Percentiles rank a stretch among this genome's conserved stretches.
These are phyloP conservation scores for Choristoneura rosaceana DNA, from an alignment of 2,888 invertebrate species.

Conservation along the genomic window DNA sequence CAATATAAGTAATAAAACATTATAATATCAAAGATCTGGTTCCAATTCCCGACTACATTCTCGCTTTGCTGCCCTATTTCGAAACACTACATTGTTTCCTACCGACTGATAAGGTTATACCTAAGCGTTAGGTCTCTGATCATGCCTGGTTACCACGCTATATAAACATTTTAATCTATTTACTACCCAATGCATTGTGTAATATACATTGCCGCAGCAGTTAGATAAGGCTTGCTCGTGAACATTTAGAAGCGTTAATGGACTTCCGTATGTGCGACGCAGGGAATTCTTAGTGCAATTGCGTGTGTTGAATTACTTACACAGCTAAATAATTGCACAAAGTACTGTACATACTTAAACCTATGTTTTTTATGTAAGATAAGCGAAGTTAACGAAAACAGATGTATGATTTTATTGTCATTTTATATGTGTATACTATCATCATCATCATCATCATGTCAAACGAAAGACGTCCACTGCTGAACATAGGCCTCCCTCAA, in stretches of 20 bases:
- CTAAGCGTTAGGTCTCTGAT: conserved; percentile 45
- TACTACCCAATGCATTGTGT: conserved; percentile 45
- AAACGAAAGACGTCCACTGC: too few species aligned
- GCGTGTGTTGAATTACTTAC: conserved; percentile 54
- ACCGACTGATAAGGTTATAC: conserved; percentile 38
- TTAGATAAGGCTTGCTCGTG: conserved; percentile 59
- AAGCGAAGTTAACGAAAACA: background rate
- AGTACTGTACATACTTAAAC: background rate
- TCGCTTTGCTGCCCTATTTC: conserved; percentile 34
- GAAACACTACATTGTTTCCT: conserved; percentile 34
- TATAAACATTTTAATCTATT: conserved; percentile 41
- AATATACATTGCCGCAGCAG: conserved; percentile 64
- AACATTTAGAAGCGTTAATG: conserved; percentile 70
- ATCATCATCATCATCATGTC: too few species aligned
- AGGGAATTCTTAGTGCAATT: conserved; percentile 47
- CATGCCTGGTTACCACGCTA: conserved; percentile 35
- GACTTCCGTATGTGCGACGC: conserved; percentile 61
- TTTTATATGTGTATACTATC: too few species aligned
- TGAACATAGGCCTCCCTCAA: too few species aligned
- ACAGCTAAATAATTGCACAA: background rate
- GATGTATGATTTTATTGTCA: background rate
- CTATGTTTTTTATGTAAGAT: background rate
- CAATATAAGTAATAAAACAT: background rate
- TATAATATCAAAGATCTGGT: conserved; percentile 18
- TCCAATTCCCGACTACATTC: conserved; percentile 31